These are phyloP conservation scores for Cetonia aurata DNA, from an alignment of 2,888 invertebrate species.

Conservation along the genomic window DNA sequence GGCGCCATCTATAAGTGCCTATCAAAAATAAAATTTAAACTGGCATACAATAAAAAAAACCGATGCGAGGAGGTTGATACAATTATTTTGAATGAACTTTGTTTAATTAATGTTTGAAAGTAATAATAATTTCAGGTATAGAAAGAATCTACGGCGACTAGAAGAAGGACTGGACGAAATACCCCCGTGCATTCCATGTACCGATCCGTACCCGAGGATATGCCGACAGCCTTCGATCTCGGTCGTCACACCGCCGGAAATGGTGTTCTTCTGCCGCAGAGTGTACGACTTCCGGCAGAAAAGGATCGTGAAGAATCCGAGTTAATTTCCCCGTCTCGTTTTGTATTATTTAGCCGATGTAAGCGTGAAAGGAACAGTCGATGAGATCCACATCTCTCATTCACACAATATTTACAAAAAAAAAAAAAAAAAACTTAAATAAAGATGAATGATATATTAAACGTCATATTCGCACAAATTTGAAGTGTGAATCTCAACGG, in stretches of 20 bases:
- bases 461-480: constrained; percentile 26
- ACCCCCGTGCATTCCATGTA: constrained; percentile 81
- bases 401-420: constrained; percentile 19
- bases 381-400: constrained; percentile 6
- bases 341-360: constrained; percentile 16
- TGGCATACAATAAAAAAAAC: no score
- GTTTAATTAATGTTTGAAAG: no score
- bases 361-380: not conserved
- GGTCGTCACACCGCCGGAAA: constrained; percentile 78
- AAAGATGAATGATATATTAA: not conserved
- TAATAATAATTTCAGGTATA: constrained; percentile 73
- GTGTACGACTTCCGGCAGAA: constrained; percentile 96
- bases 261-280: constrained; percentile 94
- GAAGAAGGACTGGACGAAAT: constrained; percentile 81
- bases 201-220: constrained; percentile 72
- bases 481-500: constrained; percentile 1
- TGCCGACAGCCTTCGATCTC: constrained; percentile 76
- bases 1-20: no score
- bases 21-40: no score
- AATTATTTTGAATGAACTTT: no score
- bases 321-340: constrained; percentile 57
- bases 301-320: constrained; percentile 71
- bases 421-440: not conserved
- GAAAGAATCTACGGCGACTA: constrained; percentile 82
- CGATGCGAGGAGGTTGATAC: no score